These are phyloP conservation scores for Epinephelus fuscoguttatus DNA, from an alignment of 2,113 vertebrate species.

Conservation along the genomic window DNA sequence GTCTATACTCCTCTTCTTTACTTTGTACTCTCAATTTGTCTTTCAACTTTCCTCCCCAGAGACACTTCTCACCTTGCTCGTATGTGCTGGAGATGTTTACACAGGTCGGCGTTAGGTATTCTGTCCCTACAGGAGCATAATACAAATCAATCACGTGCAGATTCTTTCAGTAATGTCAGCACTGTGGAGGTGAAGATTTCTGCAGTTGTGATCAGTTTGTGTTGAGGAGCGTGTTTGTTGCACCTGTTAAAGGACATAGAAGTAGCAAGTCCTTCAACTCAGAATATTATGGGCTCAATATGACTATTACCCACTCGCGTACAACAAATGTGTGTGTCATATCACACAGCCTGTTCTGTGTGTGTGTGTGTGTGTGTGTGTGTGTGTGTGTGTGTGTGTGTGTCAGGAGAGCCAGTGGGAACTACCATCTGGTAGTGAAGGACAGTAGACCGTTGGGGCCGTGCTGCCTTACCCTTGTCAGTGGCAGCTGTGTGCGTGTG, in stretches of 20 bases:
- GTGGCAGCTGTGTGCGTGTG: slow-evolving; percentile 73
- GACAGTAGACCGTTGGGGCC: slow-evolving; percentile 66
- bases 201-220: slow-evolving; percentile 25
- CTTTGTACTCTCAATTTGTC: slow-evolving; percentile 35
- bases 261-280: slow-evolving; percentile 45
- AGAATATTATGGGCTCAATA: slow-evolving; percentile 47
- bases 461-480: slow-evolving; percentile 72
- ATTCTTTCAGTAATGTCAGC: slow-evolving; percentile 26
- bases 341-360: neutral
- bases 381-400: slow-evolving; percentile 12
- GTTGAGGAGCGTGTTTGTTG: slow-evolving; percentile 22
- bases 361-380: neutral
- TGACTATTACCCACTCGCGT: neutral
- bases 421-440: slow-evolving; percentile 80
- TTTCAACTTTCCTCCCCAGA: slow-evolving; percentile 65
- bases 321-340: neutral
- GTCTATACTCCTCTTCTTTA: slow-evolving; percentile 44
- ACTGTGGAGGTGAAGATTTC: slow-evolving; percentile 33
- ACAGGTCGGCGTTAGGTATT: slow-evolving; percentile 22
- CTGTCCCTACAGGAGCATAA: slow-evolving; percentile 26
- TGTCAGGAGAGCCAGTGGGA: slow-evolving; percentile 43
- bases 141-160: slow-evolving; percentile 55
- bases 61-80: slow-evolving; percentile 64
- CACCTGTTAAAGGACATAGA: slow-evolving; percentile 5
- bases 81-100: slow-evolving; percentile 22